Evolutionary conservation across 2,888 invertebrate species (phyloP).

Genomic region (Erynnis tages): DNA sequence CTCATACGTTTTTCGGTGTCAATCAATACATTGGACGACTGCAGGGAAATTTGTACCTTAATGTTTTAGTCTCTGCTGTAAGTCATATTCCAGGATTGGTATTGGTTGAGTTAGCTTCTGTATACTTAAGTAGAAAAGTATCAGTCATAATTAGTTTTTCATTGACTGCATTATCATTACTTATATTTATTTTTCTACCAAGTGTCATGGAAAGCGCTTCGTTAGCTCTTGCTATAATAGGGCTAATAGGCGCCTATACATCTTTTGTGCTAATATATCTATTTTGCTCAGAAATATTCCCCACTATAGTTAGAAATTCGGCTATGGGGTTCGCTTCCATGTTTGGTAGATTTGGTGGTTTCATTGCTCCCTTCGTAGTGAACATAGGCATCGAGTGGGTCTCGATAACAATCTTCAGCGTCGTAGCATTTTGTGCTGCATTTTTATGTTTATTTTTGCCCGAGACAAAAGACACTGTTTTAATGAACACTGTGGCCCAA

Average conservation of each 20-base stretch:
- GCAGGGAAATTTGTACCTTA: conserved; percentile 89
- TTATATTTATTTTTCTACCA: conserved; percentile 62
- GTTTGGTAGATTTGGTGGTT: conserved; percentile 85
- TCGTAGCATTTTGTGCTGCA: conserved; percentile 56
- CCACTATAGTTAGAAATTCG: conserved; percentile 89
- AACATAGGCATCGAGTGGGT: conserved; percentile 70
- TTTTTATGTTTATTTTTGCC: conserved; percentile 61
- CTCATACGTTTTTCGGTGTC: conserved; percentile 91
- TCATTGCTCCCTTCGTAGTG: conserved; percentile 85
- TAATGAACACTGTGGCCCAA: conserved; percentile 64
- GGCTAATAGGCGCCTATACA: conserved; percentile 87
- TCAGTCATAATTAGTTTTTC: conserved; percentile 54
- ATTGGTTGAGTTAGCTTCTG: conserved; percentile 52
- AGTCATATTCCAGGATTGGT: conserved; percentile 55
- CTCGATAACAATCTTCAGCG: conserved; percentile 62
- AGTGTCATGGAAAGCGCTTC: conserved; percentile 56
- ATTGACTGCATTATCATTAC: conserved; percentile 54
- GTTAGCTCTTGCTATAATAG: conserved; percentile 87
- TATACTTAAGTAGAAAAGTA: conserved; percentile 56
- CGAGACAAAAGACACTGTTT: conserved; percentile 64
- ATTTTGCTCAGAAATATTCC: conserved; percentile 90
- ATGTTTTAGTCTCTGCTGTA: conserved; percentile 86
- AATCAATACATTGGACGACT: conserved; percentile 89
- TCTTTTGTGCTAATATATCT: conserved; percentile 85
- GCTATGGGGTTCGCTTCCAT: conserved; percentile 88